phyloP scores from a whole-genome alignment of 2,888 invertebrate species.

The Cantharis rufa region DNA sequence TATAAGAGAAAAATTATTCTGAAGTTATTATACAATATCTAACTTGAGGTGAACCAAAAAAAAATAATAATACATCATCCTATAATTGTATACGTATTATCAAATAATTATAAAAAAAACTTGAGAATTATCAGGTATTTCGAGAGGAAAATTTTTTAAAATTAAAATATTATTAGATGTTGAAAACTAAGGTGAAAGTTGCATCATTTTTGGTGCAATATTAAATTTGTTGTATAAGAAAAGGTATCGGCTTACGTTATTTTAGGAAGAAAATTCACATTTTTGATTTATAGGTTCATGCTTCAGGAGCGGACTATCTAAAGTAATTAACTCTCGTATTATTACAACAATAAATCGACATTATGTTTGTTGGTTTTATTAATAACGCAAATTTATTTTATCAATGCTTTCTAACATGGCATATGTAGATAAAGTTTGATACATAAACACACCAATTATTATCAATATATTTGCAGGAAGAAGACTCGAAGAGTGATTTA shows the following conservation, averaged over 20 bases:
- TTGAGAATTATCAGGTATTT: background rate
- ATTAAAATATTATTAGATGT: background rate
- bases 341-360: background rate
- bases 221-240: background rate
- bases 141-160: background rate
- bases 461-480: background rate
- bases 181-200: background rate
- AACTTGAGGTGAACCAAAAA: no score
- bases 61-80: no score
- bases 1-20: background rate
- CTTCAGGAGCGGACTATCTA: background rate
- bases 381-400: background rate
- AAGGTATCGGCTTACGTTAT: background rate
- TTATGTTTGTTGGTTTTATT: background rate
- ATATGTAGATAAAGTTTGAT: background rate
- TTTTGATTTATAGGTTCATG: background rate
- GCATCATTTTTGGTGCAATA: background rate
- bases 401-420: background rate
- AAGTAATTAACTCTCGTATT: background rate
- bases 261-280: background rate
- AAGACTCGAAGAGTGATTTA: background rate
- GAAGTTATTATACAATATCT: no score
- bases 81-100: background rate
- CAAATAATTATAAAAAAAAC: background rate
- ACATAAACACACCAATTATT: background rate